These are phyloP conservation scores for Engystomops pustulosus DNA, from an alignment of 2,113 vertebrate genomes.

Conservation along the genomic window DNA sequence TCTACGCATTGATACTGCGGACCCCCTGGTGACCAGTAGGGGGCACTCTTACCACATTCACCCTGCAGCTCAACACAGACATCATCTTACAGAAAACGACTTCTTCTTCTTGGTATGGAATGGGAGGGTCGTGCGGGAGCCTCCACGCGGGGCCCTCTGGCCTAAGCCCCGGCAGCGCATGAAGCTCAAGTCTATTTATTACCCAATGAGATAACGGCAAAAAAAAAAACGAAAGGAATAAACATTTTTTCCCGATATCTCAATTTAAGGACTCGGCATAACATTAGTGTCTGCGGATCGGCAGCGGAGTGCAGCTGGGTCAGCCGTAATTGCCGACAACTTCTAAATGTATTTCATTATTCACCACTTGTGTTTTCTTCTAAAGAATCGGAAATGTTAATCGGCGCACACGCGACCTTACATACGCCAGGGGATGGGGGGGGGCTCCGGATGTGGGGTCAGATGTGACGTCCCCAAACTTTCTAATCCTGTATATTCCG, in stretches of 20 bases:
- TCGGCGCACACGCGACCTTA: not conserved
- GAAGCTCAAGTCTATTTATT: slow-evolving; percentile 28
- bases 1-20: not conserved
- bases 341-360: slow-evolving; percentile 32
- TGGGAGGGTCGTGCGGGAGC: not conserved
- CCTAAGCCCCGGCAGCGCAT: slow-evolving; percentile 15
- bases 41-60: not conserved
- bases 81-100: slow-evolving; percentile 22
- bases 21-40: not conserved
- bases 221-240: slow-evolving; percentile 13
- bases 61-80: not conserved
- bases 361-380: slow-evolving; percentile 39
- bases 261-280: slow-evolving; percentile 25
- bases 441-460: not conserved
- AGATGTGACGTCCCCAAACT: slow-evolving; percentile 3
- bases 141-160: slow-evolving; percentile 5
- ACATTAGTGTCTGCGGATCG: slow-evolving; percentile 30
- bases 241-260: slow-evolving; percentile 32
- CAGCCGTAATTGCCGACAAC: slow-evolving; percentile 32
- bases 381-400: slow-evolving; percentile 28
- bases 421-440: not conserved
- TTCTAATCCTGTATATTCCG: not conserved
- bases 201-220: slow-evolving; percentile 1
- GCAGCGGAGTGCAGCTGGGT: slow-evolving; percentile 7
- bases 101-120: no score